phyloP scores from a whole-genome alignment of 2,797 vertebrate species.

The Microhierax caerulescens region DNA sequence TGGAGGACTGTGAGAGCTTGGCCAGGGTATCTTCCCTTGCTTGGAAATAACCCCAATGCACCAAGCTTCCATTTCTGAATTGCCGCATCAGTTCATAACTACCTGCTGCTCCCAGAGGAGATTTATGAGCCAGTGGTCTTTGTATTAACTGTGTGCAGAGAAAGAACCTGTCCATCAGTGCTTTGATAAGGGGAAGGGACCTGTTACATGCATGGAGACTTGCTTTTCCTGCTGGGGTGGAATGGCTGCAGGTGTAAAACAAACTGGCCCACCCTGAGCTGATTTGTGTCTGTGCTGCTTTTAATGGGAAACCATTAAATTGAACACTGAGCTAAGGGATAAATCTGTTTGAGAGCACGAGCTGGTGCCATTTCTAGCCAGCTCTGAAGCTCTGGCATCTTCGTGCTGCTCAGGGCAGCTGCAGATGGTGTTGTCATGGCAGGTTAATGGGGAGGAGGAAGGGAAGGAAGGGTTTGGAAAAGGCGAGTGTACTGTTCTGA shows the following conservation, averaged over 20 bases:
- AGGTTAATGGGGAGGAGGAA: neutral
- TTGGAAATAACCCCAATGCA: neutral
- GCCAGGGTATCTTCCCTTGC: neutral
- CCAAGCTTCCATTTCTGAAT: neutral
- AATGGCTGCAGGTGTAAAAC: neutral
- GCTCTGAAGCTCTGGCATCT: neutral
- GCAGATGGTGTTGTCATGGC: neutral
- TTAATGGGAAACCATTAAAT: constrained; percentile 7
- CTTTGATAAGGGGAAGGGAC: neutral
- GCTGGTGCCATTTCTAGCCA: neutral
- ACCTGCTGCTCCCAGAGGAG: neutral
- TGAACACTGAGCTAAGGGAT: neutral
- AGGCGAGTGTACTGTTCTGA: neutral
- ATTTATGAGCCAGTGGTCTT: neutral
- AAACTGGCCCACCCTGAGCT: neutral
- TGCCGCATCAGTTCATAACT: neutral
- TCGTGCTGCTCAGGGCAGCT: neutral
- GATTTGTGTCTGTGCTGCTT: neutral
- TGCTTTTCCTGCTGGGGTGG: neutral
- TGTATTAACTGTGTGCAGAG: neutral
- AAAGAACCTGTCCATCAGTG: neutral
- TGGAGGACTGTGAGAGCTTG: neutral
- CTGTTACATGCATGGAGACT: neutral
- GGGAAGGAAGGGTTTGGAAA: neutral
- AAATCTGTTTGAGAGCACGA: neutral